These are phyloP conservation scores for Crematogaster levior DNA, from an alignment of 2,888 invertebrate species.

Conservation along the genomic window DNA sequence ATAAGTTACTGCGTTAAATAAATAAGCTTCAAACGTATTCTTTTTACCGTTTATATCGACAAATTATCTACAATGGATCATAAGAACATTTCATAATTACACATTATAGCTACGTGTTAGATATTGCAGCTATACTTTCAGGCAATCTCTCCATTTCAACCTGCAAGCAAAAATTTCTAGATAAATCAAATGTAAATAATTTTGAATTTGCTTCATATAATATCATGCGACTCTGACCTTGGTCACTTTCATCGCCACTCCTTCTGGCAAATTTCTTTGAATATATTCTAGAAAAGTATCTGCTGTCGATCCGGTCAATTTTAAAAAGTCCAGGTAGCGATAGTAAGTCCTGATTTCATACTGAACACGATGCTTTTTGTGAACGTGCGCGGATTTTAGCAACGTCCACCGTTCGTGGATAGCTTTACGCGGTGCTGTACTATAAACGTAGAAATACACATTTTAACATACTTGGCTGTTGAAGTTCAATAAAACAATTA, in stretches of 20 bases:
- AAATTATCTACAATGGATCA: conserved; percentile 7
- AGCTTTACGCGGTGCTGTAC: conserved; percentile 91
- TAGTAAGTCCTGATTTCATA: conserved; percentile 98
- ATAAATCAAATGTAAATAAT: conserved; percentile 25
- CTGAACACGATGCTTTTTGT: conserved; percentile 97
- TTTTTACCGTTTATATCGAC: neutral
- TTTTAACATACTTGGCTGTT: neutral
- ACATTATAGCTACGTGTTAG: neutral
- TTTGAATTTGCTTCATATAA: neutral
- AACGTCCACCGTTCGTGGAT: conserved; percentile 92
- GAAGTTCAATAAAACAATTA: neutral
- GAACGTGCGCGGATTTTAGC: conserved; percentile 94
- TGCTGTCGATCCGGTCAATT: conserved; percentile 97
- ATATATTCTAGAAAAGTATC: conserved; percentile 98
- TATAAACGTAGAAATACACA: conserved; percentile 79
- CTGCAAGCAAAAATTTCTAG: conserved; percentile 69
- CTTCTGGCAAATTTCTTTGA: conserved; percentile 98
- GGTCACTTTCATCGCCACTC: conserved; percentile 96
- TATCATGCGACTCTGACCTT: conserved; percentile 86
- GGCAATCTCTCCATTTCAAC: conserved; percentile 78
- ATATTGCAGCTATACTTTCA: conserved; percentile 63
- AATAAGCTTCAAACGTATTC: neutral
- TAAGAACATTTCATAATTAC: conserved; percentile 1
- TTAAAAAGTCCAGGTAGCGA: conserved; percentile 92
- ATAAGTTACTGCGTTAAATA: conserved; percentile 18